Base-by-base conservation (phyloP, 2,797 vertebrate genomes). In the Etheostoma perlongum region DNA sequence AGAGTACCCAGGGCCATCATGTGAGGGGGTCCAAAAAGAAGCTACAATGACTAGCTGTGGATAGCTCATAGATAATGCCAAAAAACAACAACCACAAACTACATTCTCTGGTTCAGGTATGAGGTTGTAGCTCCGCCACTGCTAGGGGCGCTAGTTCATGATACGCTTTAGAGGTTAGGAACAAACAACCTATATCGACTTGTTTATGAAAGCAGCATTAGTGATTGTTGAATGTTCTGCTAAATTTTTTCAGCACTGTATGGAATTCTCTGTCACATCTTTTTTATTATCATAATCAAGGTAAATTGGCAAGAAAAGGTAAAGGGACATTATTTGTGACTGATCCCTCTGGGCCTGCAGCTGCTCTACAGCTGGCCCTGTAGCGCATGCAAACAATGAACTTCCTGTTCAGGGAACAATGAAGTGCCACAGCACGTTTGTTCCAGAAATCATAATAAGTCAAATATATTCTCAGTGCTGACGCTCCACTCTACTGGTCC, bases 351-450 rank as follows among this genome's bases (percentile, higher is more conserved):
- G 42, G 67, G 46, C 36, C 40, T 57, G 27, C 48, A 70, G 14
- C 36, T 2, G 5, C n/a, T 61, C 36, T 55, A 51, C 21, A 66
- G 27, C 51, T 67, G 19, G 76, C 71, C 60, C 40, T 48, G 19
- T 60, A 40, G 44, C 2, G 15, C 42, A 53, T 57, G 46, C 60
- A 64, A 44, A 65, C 48, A 23, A 5, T 27, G 1, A 70, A 48
- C 59, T 30, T 54, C 12, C 47, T 49, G 12, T 13, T 13, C 5
- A 33, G 53, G 23, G 33, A 77, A 83, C 52, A 74, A 61, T 73
- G 40, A 54, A 46, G 25, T 53, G 54, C 68, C 76, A 60, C 19
- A 15, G 44, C 61, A 74, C 47, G 47, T 59, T 74, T 67, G 44
- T 40, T 61, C 4, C 15, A 52, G 33, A n/a, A 58, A 61, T 42